These are phyloP conservation scores for Chrysolina haemoptera DNA, from an alignment of 2,888 invertebrate genomes.

Conservation along the genomic window DNA sequence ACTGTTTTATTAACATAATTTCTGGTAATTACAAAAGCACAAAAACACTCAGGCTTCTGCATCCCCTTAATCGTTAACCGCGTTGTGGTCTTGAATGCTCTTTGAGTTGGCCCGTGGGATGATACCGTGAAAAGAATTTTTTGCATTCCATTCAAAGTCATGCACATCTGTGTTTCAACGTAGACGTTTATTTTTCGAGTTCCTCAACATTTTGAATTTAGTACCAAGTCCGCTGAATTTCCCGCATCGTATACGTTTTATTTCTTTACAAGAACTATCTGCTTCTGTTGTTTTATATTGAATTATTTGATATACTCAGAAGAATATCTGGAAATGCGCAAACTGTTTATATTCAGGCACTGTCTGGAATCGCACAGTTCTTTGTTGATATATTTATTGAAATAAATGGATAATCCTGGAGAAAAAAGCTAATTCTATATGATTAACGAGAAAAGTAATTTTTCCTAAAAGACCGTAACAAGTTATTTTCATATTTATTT, in stretches of 20 bases:
- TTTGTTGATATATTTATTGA: too few species aligned
- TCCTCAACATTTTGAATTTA: constrained; percentile 16
- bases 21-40: constrained; percentile 17
- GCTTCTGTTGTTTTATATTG: neutral
- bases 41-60: constrained; percentile 23
- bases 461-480: too few species aligned
- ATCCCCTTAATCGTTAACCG: constrained; percentile 34
- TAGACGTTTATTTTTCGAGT: constrained; percentile 26
- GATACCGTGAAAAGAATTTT: constrained; percentile 35
- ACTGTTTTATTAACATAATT: constrained; percentile 21
- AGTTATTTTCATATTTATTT: too few species aligned
- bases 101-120: constrained; percentile 30
- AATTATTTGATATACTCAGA: too few species aligned
- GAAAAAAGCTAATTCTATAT: too few species aligned
- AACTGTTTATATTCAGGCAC: too few species aligned
- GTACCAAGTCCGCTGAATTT: neutral
- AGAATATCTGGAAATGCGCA: too few species aligned
- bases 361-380: too few species aligned
- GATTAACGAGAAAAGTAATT: too few species aligned
- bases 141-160: constrained; percentile 38
- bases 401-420: too few species aligned
- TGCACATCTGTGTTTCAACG: constrained; percentile 34
- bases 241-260: neutral
- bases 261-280: neutral
- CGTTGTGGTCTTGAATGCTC: constrained; percentile 38